Conservation (phyloP, 2,888 invertebrate species). For the Dromius quadrimaculatus region DNA sequence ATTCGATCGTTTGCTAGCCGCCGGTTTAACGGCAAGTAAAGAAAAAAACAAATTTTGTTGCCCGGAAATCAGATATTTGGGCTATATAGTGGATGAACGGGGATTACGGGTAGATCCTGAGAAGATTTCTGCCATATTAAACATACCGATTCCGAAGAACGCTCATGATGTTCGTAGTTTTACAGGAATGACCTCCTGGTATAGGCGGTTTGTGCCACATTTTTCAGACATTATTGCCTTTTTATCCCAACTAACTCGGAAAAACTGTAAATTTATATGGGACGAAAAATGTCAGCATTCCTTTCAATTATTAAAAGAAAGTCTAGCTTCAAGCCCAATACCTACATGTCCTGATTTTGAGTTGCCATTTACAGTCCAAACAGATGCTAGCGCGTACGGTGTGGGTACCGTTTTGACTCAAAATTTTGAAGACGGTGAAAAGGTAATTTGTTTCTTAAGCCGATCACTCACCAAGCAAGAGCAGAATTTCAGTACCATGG, state of each 20-base stretch:
- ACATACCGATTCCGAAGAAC: background rate
- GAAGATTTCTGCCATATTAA: background rate
- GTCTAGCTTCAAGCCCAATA: background rate
- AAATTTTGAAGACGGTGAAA: background rate
- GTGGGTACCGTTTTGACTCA: background rate
- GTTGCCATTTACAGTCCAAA: background rate
- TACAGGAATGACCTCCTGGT: background rate
- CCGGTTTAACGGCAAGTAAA: background rate
- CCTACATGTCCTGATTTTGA: background rate
- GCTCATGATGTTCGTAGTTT: background rate
- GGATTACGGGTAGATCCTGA: background rate
- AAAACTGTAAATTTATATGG: background rate
- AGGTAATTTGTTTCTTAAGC: background rate
- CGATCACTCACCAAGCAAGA: background rate
- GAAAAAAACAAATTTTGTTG: conserved; percentile 4
- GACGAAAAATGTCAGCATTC: too few species aligned
- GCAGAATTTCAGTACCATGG: background rate
- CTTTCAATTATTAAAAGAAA: background rate
- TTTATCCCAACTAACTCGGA: background rate
- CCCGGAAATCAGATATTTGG: background rate
- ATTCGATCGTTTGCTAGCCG: background rate
- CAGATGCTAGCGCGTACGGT: background rate
- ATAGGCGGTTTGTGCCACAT: background rate
- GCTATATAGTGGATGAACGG: background rate
- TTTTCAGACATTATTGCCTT: background rate